Evolutionary conservation across 2,113 vertebrate genomes (phyloP), one percentile per base, ranked within the genome.

Genomic region (Ranitomeya variabilis): DNA sequence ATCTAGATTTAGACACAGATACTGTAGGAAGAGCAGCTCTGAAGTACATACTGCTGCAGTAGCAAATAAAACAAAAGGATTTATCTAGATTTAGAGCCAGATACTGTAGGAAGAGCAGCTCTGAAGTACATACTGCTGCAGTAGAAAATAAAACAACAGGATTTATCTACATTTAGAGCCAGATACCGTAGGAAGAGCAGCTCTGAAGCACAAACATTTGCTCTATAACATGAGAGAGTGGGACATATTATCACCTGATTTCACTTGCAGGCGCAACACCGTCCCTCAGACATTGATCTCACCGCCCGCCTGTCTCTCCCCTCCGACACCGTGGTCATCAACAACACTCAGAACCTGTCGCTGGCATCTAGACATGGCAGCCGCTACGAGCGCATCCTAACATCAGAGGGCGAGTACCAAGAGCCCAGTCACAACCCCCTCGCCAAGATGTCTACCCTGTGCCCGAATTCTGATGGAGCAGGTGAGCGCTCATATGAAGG

Each of bases 291-390:
- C 4, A 96, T 97, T 0, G 97, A 99, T 92, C 95, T 99, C 84
- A 96, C 96, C 0, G 97, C 98, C 76, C 97, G 96, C 87, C 96
- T 99, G 26, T 98, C 97, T 0, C 95, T 97, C 37, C 97, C 97
- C 0, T 94, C 95, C 0, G 97, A 98, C 91, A 97, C 97, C 11
- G 95, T 98, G 23, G 97, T 98, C 91, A 98, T 98, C 94, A 98
- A 99, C 93, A 98, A 98, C 93, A 96, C 95, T 0, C 96, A 97
- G 83, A 96, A 93, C 1, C 81, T 71, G 0, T 66, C 51, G 0
- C 59, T 89, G 12, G 80, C 90, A 0, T 66, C 76, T 51, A 89
- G 94, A 84, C 95, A 96, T 91, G 95, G 95, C 10, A 95, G 95
- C 85, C 96, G 96, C 52, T 97, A 97, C 54, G 97, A 98, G 89